Conservation (phyloP, 2,888 invertebrate species). For the Amiota minor region DNA sequence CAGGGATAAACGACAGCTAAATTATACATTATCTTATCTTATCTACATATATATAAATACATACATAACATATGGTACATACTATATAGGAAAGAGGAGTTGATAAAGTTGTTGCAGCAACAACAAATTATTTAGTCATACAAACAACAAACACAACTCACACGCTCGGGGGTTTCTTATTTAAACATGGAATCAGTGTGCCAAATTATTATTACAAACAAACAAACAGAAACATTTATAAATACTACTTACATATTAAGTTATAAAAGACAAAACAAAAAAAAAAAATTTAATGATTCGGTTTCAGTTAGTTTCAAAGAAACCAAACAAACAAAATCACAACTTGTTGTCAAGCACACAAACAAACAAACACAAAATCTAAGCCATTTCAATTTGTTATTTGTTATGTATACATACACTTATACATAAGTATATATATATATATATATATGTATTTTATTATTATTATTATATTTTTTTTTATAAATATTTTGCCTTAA, state of each 20-base stretch:
- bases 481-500: no score
- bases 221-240: slow-evolving; percentile 24
- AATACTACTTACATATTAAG: neutral
- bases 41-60: neutral
- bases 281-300: slow-evolving; percentile 41
- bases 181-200: slow-evolving; percentile 70
- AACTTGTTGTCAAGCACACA: slow-evolving; percentile 65
- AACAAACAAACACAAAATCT: slow-evolving; percentile 33
- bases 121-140: slow-evolving; percentile 22
- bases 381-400: slow-evolving; percentile 55
- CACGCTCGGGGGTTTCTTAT: slow-evolving; percentile 58
- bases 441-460: no score
- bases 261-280: slow-evolving; percentile 28
- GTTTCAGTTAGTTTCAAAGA: slow-evolving; percentile 37
- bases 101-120: no score
- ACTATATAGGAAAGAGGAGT: neutral
- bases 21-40: slow-evolving; percentile 5
- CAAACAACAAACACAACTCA: slow-evolving; percentile 47
- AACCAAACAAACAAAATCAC: slow-evolving; percentile 33
- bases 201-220: slow-evolving; percentile 65
- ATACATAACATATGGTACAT: slow-evolving; percentile 24
- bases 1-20: slow-evolving; percentile 49
- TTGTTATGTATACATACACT: slow-evolving; percentile 16
- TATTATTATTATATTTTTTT: no score
- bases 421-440: no score